Evolutionary conservation across 2,113 vertebrate genomes (phyloP).

Genomic region (Cygnus buccinator): DNA sequence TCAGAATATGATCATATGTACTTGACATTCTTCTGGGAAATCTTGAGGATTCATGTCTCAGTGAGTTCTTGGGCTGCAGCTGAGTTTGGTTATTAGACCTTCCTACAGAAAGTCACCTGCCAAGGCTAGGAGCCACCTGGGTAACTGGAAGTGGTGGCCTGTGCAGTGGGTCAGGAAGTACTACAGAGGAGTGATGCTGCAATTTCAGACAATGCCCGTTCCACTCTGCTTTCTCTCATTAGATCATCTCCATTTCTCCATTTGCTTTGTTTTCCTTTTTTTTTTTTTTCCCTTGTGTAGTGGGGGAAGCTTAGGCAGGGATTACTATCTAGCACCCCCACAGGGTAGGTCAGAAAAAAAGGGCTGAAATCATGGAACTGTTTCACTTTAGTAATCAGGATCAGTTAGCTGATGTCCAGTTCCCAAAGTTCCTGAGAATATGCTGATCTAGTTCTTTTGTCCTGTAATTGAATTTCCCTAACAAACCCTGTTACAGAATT

Average conservation of each 20-base stretch:
- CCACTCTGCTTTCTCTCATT: neutral
- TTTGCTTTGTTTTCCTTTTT: neutral
- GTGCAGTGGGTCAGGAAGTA: neutral
- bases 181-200: neutral
- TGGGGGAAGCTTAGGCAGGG: rapidly evolving
- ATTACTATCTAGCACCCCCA: neutral
- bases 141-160: neutral
- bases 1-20: neutral
- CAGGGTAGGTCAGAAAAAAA: neutral
- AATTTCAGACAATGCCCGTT: neutral
- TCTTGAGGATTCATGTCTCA: neutral
- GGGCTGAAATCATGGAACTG: neutral
- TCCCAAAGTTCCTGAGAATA: neutral
- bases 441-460: neutral
- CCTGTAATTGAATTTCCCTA: neutral
- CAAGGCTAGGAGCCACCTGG: neutral
- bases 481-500: neutral
- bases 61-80: neutral
- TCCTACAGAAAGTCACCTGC: neutral
- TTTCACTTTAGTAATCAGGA: neutral
- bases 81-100: neutral
- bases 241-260: neutral
- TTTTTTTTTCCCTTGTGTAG: neutral
- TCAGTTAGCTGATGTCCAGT: neutral
- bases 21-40: neutral